A percentile compares a stretch with the other conserved stretches of the same genome.
phyloP scores from a whole-genome alignment of 2,888 invertebrate species.

The Scaptomyza cyrtandrae region DNA sequence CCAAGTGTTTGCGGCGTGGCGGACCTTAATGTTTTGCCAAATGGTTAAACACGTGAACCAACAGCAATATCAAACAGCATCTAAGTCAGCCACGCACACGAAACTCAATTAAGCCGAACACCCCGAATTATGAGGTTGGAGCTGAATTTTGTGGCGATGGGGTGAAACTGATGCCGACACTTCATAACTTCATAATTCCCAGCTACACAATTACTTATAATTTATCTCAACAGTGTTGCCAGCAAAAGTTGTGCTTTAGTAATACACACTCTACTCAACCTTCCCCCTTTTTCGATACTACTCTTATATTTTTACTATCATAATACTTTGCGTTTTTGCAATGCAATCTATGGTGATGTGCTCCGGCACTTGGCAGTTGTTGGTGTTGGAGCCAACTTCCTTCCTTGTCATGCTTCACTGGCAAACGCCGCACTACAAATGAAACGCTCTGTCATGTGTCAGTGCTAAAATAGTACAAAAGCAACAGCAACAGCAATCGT shows the following conservation, averaged over 20 bases:
- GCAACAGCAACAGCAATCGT: constrained; percentile 30
- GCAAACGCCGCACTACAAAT: constrained; percentile 65
- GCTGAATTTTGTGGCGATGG: constrained; percentile 3
- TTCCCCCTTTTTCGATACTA: not conserved
- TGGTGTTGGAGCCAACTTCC: constrained; percentile 57
- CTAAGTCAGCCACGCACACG: constrained; percentile 24
- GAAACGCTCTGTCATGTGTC: constrained; percentile 80
- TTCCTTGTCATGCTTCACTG: constrained; percentile 64
- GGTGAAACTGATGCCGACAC: constrained; percentile 38
- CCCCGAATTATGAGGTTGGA: constrained; percentile 1
- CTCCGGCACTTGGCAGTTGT: constrained; percentile 24
- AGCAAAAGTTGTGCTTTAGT: constrained; percentile 13
- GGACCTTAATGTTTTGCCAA: constrained; percentile 52
- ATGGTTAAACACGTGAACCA: constrained; percentile 39
- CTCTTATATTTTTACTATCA: constrained; percentile 9
- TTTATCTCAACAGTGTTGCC: constrained; percentile 48
- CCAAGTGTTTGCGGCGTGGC: constrained; percentile 43
- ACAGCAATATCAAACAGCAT: constrained; percentile 3
- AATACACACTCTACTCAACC: not conserved
- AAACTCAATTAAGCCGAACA: constrained; percentile 62
- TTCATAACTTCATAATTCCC: constrained; percentile 63
- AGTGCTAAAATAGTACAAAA: constrained; percentile 61
- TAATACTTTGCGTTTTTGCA: constrained; percentile 43
- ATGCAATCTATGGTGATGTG: constrained; percentile 57
- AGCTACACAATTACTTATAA: constrained; percentile 57